phyloP scores from a whole-genome alignment of 2,113 vertebrate genomes.

The Xenopus laevis region DNA sequence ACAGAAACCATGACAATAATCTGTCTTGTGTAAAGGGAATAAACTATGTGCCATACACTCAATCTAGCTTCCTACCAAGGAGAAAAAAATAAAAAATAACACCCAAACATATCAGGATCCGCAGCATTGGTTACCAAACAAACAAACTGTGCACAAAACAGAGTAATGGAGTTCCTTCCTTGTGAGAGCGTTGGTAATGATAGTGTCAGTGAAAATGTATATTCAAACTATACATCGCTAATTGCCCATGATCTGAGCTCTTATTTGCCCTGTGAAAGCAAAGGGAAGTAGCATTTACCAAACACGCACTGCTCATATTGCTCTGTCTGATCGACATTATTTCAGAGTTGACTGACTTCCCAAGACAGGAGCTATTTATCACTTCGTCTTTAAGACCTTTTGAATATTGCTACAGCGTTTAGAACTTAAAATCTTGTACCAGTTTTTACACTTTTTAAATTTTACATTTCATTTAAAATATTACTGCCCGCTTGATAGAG shows the following conservation, averaged over 20 bases:
- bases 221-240: conserved; percentile 18
- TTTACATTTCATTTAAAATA: too few species aligned
- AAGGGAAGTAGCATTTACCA: conserved; percentile 16
- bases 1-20: too few species aligned
- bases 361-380: too few species aligned
- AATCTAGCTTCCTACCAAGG: too few species aligned
- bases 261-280: conserved; percentile 13
- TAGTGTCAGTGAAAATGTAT: not conserved
- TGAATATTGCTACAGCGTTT: too few species aligned
- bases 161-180: not conserved
- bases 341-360: too few species aligned
- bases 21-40: too few species aligned
- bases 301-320: conserved; percentile 24
- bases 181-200: not conserved
- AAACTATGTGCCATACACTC: too few species aligned
- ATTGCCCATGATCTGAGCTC: conserved; percentile 13
- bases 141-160: conserved; percentile 1
- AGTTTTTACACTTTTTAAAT: too few species aligned
- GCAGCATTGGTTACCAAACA: not conserved
- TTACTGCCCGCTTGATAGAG: too few species aligned
- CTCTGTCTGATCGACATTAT: not conserved
- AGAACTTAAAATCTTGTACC: too few species aligned
- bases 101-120: not conserved
- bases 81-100: not conserved
- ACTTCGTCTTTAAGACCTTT: too few species aligned